A percentile compares a stretch with the other conserved stretches of the same genome.
These are phyloP conservation scores for Muscicapa adusta DNA, from an alignment of 2,113 vertebrate genomes.

Conservation along the genomic window DNA sequence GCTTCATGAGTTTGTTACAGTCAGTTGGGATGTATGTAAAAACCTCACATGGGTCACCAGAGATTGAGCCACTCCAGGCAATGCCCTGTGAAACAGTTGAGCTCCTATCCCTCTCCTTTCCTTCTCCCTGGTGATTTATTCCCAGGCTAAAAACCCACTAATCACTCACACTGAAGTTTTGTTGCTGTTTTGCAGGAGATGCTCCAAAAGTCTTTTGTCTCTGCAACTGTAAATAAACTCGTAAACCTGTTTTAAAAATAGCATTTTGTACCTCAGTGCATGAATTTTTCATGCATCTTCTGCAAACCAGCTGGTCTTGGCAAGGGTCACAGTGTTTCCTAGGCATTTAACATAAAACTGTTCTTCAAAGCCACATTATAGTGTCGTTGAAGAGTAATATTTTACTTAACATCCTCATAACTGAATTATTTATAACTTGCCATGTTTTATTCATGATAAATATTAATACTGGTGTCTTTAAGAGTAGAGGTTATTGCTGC, in stretches of 20 bases:
- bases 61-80: not conserved
- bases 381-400: conserved; percentile 73
- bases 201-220: conserved; percentile 15
- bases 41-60: not conserved
- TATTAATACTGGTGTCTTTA: conserved; percentile 68
- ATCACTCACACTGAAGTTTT: not conserved
- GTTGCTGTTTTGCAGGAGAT: not conserved
- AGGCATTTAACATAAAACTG: conserved; percentile 58
- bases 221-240: conserved; percentile 54
- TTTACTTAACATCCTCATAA: conserved; percentile 74
- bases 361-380: conserved; percentile 79
- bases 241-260: conserved; percentile 16
- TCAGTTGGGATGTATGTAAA: not conserved
- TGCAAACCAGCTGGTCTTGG: conserved; percentile 64
- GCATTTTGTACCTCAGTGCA: conserved; percentile 26
- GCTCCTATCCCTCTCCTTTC: not conserved
- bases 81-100: not conserved
- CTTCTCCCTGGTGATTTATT: not conserved
- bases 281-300: conserved; percentile 63
- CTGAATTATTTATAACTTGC: conserved; percentile 81
- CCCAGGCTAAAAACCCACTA: not conserved
- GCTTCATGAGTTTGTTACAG: not conserved
- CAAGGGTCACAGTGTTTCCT: conserved; percentile 62
- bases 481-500: conserved; percentile 60
- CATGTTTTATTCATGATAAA: conserved; percentile 78